phyloP scores from a whole-genome alignment of 2,113 vertebrate species.

The Plecotus auritus region DNA sequence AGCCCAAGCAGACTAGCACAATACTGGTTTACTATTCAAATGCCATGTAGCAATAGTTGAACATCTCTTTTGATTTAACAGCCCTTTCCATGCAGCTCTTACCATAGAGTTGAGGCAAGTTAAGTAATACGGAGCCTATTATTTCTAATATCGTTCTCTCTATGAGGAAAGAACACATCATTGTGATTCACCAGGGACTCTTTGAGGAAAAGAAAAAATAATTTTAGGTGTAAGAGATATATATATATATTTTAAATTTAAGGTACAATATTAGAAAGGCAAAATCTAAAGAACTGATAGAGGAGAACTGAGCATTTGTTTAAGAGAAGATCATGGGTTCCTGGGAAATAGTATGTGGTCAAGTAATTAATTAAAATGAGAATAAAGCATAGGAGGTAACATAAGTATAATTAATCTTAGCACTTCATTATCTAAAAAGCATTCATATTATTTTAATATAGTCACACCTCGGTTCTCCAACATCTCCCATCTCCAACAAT shows the following conservation, averaged over 20 bases:
- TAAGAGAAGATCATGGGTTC: neutral
- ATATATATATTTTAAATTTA: neutral
- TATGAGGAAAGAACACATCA: neutral
- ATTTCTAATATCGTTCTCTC: neutral
- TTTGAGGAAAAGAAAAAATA: neutral
- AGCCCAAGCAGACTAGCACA: neutral
- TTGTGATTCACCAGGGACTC: neutral
- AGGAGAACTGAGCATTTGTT: neutral
- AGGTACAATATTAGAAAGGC: neutral
- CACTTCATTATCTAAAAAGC: neutral
- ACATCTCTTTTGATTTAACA: neutral
- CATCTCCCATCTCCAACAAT: too few species aligned
- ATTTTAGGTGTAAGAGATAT: neutral
- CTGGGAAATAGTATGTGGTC: neutral
- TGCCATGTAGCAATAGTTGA: neutral
- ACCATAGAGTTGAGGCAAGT: neutral
- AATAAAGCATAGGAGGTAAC: neutral
- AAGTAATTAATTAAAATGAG: constrained; percentile 46
- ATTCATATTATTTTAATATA: neutral
- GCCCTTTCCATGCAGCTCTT: neutral
- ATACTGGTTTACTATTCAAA: neutral
- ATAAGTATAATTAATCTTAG: neutral
- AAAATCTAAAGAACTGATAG: constrained; percentile 1
- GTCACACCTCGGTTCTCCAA: too few species aligned
- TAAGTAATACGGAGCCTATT: neutral